Percentiles rank a stretch among this genome's conserved stretches.
These are phyloP conservation scores for Andricus curvator DNA, from an alignment of 2,888 invertebrate species.

Conservation along the genomic window DNA sequence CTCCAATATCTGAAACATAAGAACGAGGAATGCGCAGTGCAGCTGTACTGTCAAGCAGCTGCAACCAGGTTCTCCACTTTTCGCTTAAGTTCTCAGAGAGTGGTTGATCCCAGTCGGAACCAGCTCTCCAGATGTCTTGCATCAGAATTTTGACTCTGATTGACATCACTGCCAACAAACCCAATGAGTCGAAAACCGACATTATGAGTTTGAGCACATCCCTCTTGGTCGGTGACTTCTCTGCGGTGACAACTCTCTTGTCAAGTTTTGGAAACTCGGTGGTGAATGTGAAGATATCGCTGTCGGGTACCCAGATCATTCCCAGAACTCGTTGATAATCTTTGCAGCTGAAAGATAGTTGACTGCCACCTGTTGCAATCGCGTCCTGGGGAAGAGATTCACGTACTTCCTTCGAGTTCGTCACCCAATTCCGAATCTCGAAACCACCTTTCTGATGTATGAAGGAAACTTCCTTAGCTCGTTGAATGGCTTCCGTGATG, in stretches of 20 bases:
- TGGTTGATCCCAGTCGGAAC: neutral
- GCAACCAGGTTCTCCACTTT: neutral
- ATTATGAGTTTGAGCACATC: too few relatives aligned
- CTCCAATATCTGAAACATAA: neutral
- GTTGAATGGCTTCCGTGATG: too few relatives aligned
- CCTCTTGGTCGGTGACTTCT: too few relatives aligned
- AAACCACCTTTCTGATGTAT: neutral
- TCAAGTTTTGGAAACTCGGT: neutral
- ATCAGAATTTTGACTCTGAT: too few relatives aligned
- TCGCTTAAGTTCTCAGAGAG: neutral
- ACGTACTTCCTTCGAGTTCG: neutral
- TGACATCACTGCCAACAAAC: too few relatives aligned
- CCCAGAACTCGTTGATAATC: neutral
- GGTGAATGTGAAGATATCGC: neutral
- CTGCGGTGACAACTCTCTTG: neutral
- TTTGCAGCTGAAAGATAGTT: neutral
- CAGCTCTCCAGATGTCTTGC: too few relatives aligned
- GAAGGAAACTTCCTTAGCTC: too few relatives aligned
- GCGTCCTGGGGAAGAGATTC: too few relatives aligned
- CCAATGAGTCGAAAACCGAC: too few relatives aligned
- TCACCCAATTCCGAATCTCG: neutral
- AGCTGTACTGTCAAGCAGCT: neutral
- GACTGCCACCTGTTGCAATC: neutral
- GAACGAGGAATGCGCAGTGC: neutral
- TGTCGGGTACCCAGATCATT: neutral